These are phyloP conservation scores for Hippopotamus amphibius DNA, from an alignment of 2,113 vertebrate genomes.

Conservation along the genomic window DNA sequence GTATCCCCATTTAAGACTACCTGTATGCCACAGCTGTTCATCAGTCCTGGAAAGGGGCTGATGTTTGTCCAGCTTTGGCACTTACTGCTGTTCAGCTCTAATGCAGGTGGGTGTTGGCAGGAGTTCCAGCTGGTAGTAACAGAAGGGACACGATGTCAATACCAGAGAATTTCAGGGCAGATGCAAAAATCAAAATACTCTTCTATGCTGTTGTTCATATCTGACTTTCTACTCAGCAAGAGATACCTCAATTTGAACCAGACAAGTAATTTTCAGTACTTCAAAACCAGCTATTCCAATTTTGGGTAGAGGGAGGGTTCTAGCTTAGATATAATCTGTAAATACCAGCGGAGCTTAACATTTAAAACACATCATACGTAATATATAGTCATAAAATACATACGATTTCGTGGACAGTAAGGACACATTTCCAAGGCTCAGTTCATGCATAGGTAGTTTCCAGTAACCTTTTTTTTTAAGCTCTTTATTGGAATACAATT, in stretches of 20 bases:
- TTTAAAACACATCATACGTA: not conserved
- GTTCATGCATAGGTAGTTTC: not conserved
- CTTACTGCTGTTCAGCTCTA: not conserved
- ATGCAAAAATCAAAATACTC: not conserved
- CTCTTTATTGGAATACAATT: no score
- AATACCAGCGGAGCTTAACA: not conserved
- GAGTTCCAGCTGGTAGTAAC: not conserved
- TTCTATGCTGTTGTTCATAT: not conserved
- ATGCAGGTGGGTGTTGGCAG: not conserved
- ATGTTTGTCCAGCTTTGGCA: not conserved
- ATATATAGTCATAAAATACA: not conserved
- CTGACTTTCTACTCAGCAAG: not conserved
- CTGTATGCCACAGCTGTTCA: not conserved
- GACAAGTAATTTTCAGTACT: not conserved
- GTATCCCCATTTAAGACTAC: not conserved
- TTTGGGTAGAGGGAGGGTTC: not conserved
- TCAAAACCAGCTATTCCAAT: not conserved
- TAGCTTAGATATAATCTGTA: not conserved
- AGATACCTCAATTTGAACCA: not conserved
- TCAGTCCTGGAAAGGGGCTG: not conserved
- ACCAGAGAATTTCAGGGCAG: not conserved
- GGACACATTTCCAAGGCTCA: not conserved
- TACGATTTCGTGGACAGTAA: not conserved
- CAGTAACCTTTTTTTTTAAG: no score
- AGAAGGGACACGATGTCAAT: not conserved